phyloP scores from a whole-genome alignment of 2,888 invertebrate species.

The Odontothrips loti region DNA sequence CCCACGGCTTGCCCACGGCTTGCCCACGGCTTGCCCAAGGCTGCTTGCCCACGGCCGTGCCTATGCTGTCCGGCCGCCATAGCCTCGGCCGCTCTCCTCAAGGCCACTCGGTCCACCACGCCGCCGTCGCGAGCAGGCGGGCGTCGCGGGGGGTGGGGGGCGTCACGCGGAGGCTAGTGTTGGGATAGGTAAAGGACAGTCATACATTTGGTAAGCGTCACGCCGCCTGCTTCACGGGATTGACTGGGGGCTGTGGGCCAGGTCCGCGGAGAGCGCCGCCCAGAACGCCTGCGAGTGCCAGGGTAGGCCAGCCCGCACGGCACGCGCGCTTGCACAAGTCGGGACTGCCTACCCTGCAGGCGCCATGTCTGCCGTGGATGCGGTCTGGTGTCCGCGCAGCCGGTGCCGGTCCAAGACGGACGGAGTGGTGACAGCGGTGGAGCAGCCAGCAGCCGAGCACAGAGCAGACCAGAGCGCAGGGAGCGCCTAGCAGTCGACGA shows the following conservation, averaged over 20 bases:
- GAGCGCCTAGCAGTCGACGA: not conserved
- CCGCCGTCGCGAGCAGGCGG: not conserved
- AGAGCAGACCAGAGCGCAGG: not conserved
- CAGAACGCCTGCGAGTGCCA: not conserved
- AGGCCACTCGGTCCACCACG: not conserved
- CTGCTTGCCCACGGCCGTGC: too few relatives aligned
- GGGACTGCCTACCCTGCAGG: not conserved
- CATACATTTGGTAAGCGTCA: not conserved
- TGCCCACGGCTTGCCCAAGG: too few relatives aligned
- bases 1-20: not conserved
- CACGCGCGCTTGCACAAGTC: too few relatives aligned
- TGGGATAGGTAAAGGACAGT: constrained; percentile 9
- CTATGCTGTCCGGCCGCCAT: too few relatives aligned
- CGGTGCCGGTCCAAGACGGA: not conserved
- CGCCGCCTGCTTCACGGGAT: not conserved
- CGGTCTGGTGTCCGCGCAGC: not conserved
- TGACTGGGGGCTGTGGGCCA: too few relatives aligned
- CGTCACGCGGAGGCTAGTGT: not conserved
- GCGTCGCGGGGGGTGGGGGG: not conserved
- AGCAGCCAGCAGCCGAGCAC: not conserved
- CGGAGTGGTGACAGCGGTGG: not conserved
- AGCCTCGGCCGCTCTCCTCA: too few relatives aligned
- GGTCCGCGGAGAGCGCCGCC: not conserved
- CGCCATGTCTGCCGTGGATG: too few relatives aligned
- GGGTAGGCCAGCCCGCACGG: too few relatives aligned